Evolutionary conservation across 2,888 invertebrate genomes (phyloP).

Genomic region (Pristionchus japonicus): DNA sequence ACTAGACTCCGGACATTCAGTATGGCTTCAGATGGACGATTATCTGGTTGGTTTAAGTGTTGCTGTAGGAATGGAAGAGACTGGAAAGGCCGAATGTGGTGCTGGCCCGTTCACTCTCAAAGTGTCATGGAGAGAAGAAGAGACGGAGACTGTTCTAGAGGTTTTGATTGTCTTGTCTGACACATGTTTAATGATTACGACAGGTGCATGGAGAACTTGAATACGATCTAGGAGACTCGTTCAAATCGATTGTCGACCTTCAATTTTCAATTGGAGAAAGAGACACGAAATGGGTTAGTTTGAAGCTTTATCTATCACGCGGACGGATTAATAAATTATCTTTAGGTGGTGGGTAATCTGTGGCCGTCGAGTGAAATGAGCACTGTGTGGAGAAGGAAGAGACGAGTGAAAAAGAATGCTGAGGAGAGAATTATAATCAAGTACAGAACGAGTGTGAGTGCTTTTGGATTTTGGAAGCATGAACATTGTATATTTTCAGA

Average conservation of each 20-base stretch:
- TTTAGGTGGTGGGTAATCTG: constrained; percentile 34
- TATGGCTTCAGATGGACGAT: constrained; percentile 26
- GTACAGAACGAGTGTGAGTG: constrained; percentile 18
- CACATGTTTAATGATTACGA: no score
- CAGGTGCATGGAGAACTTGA: constrained; percentile 10
- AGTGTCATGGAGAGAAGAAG: not conserved
- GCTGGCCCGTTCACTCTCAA: constrained; percentile 25
- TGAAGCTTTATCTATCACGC: no score
- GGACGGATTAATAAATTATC: not conserved
- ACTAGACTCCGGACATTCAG: no score
- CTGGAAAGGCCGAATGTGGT: not conserved
- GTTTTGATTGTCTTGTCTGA: no score
- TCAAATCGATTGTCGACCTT: constrained; percentile 11
- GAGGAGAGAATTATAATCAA: not conserved
- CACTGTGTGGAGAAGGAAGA: not conserved
- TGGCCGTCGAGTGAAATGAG: constrained; percentile 11
- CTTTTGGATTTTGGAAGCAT: not conserved
- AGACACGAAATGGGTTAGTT: constrained; percentile 22
- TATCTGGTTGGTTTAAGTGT: not conserved
- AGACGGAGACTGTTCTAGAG: not conserved
- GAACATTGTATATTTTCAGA: constrained; percentile 38
- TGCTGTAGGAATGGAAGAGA: not conserved
- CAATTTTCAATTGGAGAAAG: constrained; percentile 19
- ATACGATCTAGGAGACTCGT: constrained; percentile 40
- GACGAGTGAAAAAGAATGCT: constrained; percentile 9